Evolutionary conservation across 2,797 vertebrate species (phyloP).

Genomic region (Phalanger gymnotis): DNA sequence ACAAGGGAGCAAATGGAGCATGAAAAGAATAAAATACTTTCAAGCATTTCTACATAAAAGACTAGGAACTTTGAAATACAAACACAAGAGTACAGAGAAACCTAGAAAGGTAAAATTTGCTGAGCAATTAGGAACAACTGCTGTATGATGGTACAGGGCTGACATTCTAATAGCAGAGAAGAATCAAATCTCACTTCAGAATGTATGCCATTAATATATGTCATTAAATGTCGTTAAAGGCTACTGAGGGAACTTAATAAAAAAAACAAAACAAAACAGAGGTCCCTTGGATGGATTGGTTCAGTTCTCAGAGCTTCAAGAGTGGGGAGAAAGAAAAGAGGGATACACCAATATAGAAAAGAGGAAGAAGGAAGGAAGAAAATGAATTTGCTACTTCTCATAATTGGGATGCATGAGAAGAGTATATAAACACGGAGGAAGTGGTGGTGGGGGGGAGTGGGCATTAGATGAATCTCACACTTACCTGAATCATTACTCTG

Average conservation of each 20-base stretch:
- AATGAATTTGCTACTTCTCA: not conserved
- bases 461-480: not conserved
- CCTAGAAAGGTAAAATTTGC: not conserved
- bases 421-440: not conserved
- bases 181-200: not conserved
- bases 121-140: not conserved
- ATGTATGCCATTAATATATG: no score
- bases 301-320: not conserved
- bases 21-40: no score
- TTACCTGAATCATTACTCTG: not conserved
- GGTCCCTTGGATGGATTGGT: not conserved
- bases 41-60: not conserved
- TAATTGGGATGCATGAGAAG: not conserved
- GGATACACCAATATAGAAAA: not conserved
- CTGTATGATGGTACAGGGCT: not conserved
- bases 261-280: not conserved
- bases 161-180: not conserved
- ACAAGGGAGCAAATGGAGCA: no score
- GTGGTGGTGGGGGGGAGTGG: not conserved
- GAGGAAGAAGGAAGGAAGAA: not conserved
- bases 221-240: not conserved
- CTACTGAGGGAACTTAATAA: not conserved
- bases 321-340: not conserved
- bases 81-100: not conserved
- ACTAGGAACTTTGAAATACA: not conserved